Conservation (phyloP, 2,113 vertebrate species). For the Pterocles orientalis region DNA sequence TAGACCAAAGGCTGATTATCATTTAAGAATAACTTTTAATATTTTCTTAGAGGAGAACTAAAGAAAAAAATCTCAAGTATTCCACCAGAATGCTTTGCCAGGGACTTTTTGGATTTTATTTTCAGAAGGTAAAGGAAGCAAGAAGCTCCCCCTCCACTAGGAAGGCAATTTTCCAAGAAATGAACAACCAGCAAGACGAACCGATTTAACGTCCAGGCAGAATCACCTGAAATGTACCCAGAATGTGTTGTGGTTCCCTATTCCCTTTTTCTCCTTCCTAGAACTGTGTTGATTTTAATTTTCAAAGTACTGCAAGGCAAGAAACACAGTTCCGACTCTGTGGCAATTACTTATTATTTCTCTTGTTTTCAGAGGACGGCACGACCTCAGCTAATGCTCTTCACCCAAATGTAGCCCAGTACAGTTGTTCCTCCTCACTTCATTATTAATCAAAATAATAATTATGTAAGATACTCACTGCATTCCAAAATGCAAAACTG, state of each 20-base stretch:
- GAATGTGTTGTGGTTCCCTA: neutral
- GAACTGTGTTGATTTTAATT: neutral
- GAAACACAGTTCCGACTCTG: neutral
- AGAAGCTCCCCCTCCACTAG: neutral
- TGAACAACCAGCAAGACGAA: neutral
- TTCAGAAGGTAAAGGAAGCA: neutral
- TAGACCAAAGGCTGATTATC: neutral
- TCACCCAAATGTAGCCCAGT: neutral
- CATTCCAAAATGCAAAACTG: conserved; percentile 89
- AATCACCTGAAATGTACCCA: neutral
- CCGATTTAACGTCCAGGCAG: neutral
- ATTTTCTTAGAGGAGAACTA: neutral
- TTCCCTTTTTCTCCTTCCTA: neutral
- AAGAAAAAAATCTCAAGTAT: neutral
- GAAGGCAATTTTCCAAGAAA: neutral
- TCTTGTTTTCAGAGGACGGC: neutral
- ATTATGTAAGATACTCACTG: conserved; percentile 85
- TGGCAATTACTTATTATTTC: neutral
- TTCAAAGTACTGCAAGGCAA: neutral
- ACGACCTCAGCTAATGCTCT: neutral
- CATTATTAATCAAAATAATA: neutral
- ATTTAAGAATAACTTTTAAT: neutral
- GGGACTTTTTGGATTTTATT: neutral
- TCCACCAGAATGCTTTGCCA: neutral
- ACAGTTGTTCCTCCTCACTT: neutral